These are phyloP conservation scores for Leucosticte australis DNA, from an alignment of 2,113 vertebrate species.

Conservation along the genomic window DNA sequence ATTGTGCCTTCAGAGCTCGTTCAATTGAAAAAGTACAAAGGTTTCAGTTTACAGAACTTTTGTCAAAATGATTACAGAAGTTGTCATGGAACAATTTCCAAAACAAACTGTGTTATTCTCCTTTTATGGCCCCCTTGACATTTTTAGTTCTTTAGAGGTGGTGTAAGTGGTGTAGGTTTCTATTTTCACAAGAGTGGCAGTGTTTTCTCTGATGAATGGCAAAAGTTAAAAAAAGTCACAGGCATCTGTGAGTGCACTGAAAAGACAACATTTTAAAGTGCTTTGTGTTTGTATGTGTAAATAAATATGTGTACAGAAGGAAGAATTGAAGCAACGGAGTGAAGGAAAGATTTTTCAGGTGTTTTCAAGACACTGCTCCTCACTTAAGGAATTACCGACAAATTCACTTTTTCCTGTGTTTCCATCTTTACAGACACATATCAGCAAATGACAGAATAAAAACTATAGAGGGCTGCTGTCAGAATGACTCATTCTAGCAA, in stretches of 20 bases:
- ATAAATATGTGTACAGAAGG: background rate
- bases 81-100: constrained; percentile 34
- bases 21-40: constrained; percentile 34
- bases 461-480: background rate
- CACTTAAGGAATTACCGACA: background rate
- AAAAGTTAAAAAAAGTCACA: background rate
- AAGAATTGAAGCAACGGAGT: background rate
- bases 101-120: constrained; percentile 49
- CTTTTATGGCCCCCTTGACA: constrained; percentile 44
- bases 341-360: background rate
- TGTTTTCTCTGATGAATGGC: constrained; percentile 33
- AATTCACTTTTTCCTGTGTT: background rate
- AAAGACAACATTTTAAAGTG: background rate
- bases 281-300: background rate
- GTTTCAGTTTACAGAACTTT: constrained; percentile 59
- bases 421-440: background rate
- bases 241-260: background rate
- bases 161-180: background rate
- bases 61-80: constrained; percentile 41
- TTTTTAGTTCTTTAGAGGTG: constrained; percentile 10
- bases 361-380: background rate
- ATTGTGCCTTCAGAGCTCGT: constrained; percentile 53
- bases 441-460: background rate
- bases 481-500: background rate
- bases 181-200: background rate